A percentile compares a stretch with the other conserved stretches of the same genome.
These are phyloP conservation scores for Orchestes rusci DNA, from an alignment of 2,888 invertebrate species.

Conservation along the genomic window DNA sequence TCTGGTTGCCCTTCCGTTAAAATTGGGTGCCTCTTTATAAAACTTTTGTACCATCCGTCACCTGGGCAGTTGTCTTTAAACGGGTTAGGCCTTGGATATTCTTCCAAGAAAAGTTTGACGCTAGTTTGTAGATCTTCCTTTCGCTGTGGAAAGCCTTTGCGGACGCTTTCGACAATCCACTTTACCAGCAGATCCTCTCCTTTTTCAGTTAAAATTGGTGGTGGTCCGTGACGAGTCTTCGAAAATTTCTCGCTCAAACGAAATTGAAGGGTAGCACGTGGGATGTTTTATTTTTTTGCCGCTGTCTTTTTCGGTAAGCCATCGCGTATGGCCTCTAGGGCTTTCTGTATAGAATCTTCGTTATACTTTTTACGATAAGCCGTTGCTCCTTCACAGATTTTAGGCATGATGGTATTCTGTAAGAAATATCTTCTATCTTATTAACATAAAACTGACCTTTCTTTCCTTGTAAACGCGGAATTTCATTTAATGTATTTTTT, in stretches of 20 bases:
- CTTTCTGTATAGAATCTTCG: neutral
- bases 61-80: too few relatives aligned
- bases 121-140: constrained; percentile 20
- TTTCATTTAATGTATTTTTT: neutral
- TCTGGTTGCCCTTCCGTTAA: too few relatives aligned
- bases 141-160: constrained; percentile 33
- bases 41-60: too few relatives aligned
- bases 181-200: too few relatives aligned
- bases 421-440: neutral
- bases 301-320: constrained; percentile 9
- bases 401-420: constrained; percentile 2
- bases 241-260: too few relatives aligned
- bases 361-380: neutral
- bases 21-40: too few relatives aligned
- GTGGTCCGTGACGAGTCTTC: too few relatives aligned
- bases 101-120: constrained; percentile 21
- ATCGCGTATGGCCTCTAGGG: constrained; percentile 14
- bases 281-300: constrained; percentile 12
- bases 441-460: too few relatives aligned
- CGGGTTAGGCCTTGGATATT: constrained; percentile 11
- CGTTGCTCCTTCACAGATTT: neutral
- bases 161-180: too few relatives aligned
- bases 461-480: neutral
- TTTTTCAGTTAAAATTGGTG: too few relatives aligned
- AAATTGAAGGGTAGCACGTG: too few relatives aligned